These are phyloP conservation scores for Tetramorium bicarinatum DNA, from an alignment of 2,888 invertebrate species.

Conservation along the genomic window DNA sequence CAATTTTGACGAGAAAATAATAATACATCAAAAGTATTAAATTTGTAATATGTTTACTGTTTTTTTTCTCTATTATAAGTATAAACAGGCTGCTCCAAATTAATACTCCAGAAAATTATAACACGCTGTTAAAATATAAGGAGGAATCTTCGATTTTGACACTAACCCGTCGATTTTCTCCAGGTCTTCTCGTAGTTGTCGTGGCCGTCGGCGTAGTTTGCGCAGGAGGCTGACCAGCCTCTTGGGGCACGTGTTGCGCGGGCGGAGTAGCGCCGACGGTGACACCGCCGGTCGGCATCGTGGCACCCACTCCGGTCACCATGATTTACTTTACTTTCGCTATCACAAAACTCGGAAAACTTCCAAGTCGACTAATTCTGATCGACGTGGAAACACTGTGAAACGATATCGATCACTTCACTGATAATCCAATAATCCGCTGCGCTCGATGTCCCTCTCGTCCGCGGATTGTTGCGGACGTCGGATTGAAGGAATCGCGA, in stretches of 20 bases:
- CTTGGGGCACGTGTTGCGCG: slow-evolving; percentile 85
- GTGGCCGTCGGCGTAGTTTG: slow-evolving; percentile 81
- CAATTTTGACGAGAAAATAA: not conserved
- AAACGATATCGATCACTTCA: slow-evolving; percentile 65
- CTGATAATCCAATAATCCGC: slow-evolving; percentile 70
- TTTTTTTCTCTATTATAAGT: not conserved
- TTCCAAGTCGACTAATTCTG: slow-evolving; percentile 33
- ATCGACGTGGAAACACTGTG: slow-evolving; percentile 50
- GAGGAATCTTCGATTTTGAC: slow-evolving; percentile 57
- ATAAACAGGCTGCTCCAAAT: not conserved
- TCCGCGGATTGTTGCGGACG: not conserved
- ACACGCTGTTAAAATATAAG: not conserved
- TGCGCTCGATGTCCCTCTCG: not conserved
- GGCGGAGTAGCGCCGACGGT: slow-evolving; percentile 85
- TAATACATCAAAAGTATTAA: not conserved
- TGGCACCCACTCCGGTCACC: slow-evolving; percentile 86
- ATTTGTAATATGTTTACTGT: not conserved
- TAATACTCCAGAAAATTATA: not conserved
- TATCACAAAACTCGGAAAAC: slow-evolving; percentile 66
- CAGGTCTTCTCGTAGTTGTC: slow-evolving; percentile 83
- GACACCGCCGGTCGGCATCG: slow-evolving; percentile 85
- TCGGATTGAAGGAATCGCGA: not conserved
- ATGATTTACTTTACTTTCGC: slow-evolving; percentile 68
- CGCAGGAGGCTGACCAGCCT: slow-evolving; percentile 85
- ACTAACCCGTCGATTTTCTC: slow-evolving; percentile 87